phyloP scores from a whole-genome alignment of 2,797 vertebrate species.

The Pitangus sulphuratus region DNA sequence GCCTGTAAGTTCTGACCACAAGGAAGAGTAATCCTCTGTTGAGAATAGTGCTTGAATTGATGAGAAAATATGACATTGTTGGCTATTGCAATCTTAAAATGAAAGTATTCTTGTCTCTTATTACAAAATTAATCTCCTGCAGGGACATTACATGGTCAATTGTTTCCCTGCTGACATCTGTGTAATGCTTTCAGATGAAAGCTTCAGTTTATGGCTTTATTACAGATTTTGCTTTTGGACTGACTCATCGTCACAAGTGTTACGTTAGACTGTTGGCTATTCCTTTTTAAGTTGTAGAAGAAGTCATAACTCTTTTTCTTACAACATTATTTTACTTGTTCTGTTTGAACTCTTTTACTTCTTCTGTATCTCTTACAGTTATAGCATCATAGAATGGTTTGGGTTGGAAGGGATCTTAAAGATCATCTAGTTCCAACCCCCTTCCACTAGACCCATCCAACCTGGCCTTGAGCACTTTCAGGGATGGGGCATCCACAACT shows the following conservation, averaged over 20 bases:
- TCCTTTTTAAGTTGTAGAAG: not conserved
- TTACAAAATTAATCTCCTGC: constrained; percentile 42
- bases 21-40: constrained; percentile 5
- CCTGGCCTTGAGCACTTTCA: not conserved
- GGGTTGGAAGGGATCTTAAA: not conserved
- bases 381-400: not conserved
- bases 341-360: not conserved
- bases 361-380: not conserved
- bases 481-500: not conserved
- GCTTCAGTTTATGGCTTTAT: constrained; percentile 24
- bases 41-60: constrained; percentile 39
- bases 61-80: constrained; percentile 33
- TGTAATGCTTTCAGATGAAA: constrained; percentile 48
- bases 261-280: constrained; percentile 5
- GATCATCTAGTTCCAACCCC: accelerated
- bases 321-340: not conserved
- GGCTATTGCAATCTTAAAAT: constrained; percentile 42
- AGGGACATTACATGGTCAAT: constrained; percentile 50
- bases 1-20: constrained; percentile 84
- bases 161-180: constrained; percentile 47
- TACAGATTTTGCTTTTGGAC: constrained; percentile 38
- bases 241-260: constrained; percentile 57
- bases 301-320: constrained; percentile 28
- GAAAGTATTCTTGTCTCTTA: constrained; percentile 54
- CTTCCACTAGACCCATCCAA: not conserved